Evolutionary conservation across 2,113 vertebrate genomes (phyloP).

Genomic region (Gopherus flavomarginatus): DNA sequence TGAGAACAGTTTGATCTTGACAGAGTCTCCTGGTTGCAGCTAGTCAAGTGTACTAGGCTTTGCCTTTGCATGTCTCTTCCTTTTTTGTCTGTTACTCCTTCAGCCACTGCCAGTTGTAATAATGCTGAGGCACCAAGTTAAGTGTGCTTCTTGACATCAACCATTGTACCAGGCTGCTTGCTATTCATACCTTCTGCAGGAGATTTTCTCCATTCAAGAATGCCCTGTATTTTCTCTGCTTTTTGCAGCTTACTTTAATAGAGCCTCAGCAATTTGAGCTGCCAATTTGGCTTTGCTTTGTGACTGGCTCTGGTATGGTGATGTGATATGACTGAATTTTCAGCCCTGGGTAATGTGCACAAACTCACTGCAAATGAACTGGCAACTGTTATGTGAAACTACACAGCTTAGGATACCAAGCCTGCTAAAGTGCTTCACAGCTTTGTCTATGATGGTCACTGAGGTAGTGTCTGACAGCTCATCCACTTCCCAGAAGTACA

Average conservation of each 20-base stretch:
- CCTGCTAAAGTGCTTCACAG: background rate
- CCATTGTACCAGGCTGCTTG: background rate
- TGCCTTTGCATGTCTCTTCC: too few relatives aligned
- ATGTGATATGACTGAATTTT: background rate
- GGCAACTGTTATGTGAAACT: background rate
- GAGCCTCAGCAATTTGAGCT: background rate
- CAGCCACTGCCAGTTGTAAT: too few relatives aligned
- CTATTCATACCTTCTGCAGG: background rate
- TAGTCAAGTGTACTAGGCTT: background rate
- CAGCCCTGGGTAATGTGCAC: background rate
- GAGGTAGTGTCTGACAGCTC: background rate
- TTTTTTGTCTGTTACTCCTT: too few relatives aligned
- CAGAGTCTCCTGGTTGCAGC: background rate
- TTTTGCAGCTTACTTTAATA: background rate
- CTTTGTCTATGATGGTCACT: background rate
- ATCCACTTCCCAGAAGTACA: background rate
- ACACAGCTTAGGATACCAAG: background rate
- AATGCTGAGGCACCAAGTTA: too few relatives aligned
- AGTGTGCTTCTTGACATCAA: background rate
- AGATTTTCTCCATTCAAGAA: background rate
- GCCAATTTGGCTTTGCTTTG: background rate
- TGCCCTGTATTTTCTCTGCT: background rate
- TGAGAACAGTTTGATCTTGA: background rate
- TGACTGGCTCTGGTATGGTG: background rate
- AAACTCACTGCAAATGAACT: background rate